Evolutionary conservation across 1,140 invertebrate genomes (phyloP).

Genomic region (Pseudachorutes palmiensis): DNA sequence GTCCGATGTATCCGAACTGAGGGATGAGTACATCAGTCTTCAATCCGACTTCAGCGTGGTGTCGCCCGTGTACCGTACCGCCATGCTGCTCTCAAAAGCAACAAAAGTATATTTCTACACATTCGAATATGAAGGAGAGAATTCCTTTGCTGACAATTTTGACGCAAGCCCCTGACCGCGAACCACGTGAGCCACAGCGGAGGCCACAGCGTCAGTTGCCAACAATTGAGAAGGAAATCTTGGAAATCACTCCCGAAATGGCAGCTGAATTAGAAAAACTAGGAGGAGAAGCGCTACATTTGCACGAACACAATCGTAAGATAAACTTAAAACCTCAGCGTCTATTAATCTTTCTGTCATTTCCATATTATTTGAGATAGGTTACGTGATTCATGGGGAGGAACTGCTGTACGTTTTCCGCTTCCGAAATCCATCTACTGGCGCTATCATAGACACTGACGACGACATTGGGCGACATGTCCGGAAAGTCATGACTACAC

Average conservation of each 20-base stretch:
- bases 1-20: constrained; percentile 25
- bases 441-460: constrained; percentile 27
- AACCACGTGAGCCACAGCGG: constrained; percentile 13
- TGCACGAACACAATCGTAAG: constrained; percentile 15
- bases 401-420: constrained; percentile 34
- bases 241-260: constrained; percentile 12
- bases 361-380: constrained; percentile 6
- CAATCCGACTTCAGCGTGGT: constrained; percentile 34
- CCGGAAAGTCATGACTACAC: constrained; percentile 25
- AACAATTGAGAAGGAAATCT: constrained; percentile 5
- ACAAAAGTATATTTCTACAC: constrained; percentile 30
- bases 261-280: constrained; percentile 10
- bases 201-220: background rate
- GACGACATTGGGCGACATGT: constrained; percentile 29
- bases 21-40: constrained; percentile 30
- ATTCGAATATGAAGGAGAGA: constrained; percentile 33
- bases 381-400: constrained; percentile 33
- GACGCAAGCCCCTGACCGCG: constrained; percentile 20
- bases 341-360: too few species aligned
- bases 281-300: background rate
- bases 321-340: too few species aligned
- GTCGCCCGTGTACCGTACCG: constrained; percentile 29
- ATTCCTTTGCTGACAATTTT: constrained; percentile 26
- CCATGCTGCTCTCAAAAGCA: constrained; percentile 17
- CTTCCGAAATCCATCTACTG: constrained; percentile 28